Evolutionary conservation across 2,113 vertebrate genomes (phyloP), one percentile per base, ranked within the genome.

Genomic region (Leucosticte australis): DNA sequence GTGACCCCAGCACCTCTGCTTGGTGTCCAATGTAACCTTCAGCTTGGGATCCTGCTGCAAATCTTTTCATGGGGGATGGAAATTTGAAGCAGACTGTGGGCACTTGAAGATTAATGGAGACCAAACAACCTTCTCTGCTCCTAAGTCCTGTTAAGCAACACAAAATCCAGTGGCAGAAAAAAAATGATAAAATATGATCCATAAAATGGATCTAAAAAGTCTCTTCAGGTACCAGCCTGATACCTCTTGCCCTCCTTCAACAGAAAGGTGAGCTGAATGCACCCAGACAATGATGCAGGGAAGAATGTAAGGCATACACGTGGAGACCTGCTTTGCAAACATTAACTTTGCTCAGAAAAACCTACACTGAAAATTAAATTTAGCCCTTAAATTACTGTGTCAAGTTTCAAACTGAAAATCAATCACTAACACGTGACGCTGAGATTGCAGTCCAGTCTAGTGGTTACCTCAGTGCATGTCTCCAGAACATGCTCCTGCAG

Each of bases 1-100:
- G 23, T 5, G 10, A 56, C 52, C 55, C 39, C 74, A 64, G 65
- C 47, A 41, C 11, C 64, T 27, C 91, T 30, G 53, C 57, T 44
- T 2, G 4, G 39, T 11, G 57, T 31, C 21, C 46, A 26, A 1
- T 1, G 0, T 6, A 15, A n/a, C 13, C 1, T 1, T 2, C 13
- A 35, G 37, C 55, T 24, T 18, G n/a, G 41, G 35, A 68, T 7
- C 1, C 24, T 47, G 63, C 63, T 59, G 49, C 23, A 20, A 52
- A 49, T 13, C 27, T 8, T 8, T 30, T 27, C 26, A 42, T 1
- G 12, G 39, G 17, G 35, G 15, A 75, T 27, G 71, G 31, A 71
- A 39, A 19, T 7, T 35, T 33, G 15, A 60, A 87, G 15, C 7
- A 73, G n/a, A 20, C 57, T 70, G 14, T 33, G 52, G 42, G 26